phyloP scores from a whole-genome alignment of 2,888 invertebrate genomes.

The Melinaea menophilus region DNA sequence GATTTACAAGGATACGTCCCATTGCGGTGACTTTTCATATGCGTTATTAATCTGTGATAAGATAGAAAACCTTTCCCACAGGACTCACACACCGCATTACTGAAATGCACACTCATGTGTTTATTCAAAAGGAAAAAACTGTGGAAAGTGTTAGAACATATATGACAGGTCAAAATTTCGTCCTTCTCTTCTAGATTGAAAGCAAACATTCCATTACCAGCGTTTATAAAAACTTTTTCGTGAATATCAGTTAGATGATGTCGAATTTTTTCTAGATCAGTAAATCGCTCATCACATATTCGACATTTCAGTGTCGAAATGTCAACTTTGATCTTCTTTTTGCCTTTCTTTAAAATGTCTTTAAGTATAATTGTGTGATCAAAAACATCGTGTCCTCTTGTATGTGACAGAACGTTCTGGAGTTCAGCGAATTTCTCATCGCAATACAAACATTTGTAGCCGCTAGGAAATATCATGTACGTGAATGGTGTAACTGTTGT shows the following conservation, averaged over 20 bases:
- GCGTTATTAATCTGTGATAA: constrained; percentile 29
- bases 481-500: constrained; percentile 39
- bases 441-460: constrained; percentile 41
- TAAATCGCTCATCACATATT: constrained; percentile 30
- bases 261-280: constrained; percentile 31
- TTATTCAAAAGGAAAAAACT: constrained; percentile 33
- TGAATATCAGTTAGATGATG: constrained; percentile 33
- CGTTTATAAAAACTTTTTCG: constrained; percentile 31
- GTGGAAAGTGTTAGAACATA: constrained; percentile 31
- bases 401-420: constrained; percentile 26
- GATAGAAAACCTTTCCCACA: constrained; percentile 35
- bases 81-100: constrained; percentile 33
- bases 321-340: constrained; percentile 39
- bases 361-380: constrained; percentile 30
- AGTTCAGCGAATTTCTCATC: constrained; percentile 33
- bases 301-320: constrained; percentile 39
- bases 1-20: constrained; percentile 31
- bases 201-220: constrained; percentile 35
- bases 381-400: constrained; percentile 24
- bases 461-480: constrained; percentile 35
- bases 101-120: constrained; percentile 34
- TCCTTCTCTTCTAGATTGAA: constrained; percentile 30
- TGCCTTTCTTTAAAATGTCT: constrained; percentile 36
- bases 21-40: constrained; percentile 30
- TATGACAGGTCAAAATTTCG: constrained; percentile 30